Base-by-base conservation (phyloP, 2,888 invertebrate species). In the Cheilosia soror region DNA sequence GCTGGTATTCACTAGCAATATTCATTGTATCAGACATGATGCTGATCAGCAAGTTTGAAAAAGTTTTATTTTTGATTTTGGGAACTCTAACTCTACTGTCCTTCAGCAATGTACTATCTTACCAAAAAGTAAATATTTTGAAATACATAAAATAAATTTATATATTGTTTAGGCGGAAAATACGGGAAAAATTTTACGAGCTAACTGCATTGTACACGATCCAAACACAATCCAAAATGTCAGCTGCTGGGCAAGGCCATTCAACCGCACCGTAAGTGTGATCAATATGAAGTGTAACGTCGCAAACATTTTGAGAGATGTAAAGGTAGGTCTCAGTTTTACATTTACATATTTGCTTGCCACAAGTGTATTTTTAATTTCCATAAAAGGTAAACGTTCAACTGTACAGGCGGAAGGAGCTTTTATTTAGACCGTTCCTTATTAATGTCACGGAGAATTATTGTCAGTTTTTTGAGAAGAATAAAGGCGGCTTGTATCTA, bases 381-480 rank as follows among this genome's bases (percentile, higher is more conserved):
- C 9, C 20, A 6, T 11, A 2, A 15, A 20, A 66, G 51, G 2
- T 66, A n/a, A 40, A 53, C 40, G 13, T 66, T 27, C 55, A 68
- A 25, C 5, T 68, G 9, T 20, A 20, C 31, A 29, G 31, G 9
- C 27, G n/a, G 15, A 15, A 20, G 3, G 29, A 68, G 9, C n/a
- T 68, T 15, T 29, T n/a, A 2, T 68, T 57, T 44, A 27, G 29
- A 15, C 68, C 55, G 6, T 68, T 57, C 31, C 31, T 55, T 2
- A 15, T 68, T n/a, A 44, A 68, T n/a, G 55, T 68, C 3, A 55
- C 42, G 9, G 68, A 68, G 15, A 42, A 68, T 44, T 55, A 44
- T 15, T 68, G 68, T 13, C 33, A 13, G 1, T 57, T 44, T 9
- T 68, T 68, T 31, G 13, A 29, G 15, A 68, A 15, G 7, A 42